phyloP scores from a whole-genome alignment of 2,113 vertebrate species.

The Aegotheles bennettii region DNA sequence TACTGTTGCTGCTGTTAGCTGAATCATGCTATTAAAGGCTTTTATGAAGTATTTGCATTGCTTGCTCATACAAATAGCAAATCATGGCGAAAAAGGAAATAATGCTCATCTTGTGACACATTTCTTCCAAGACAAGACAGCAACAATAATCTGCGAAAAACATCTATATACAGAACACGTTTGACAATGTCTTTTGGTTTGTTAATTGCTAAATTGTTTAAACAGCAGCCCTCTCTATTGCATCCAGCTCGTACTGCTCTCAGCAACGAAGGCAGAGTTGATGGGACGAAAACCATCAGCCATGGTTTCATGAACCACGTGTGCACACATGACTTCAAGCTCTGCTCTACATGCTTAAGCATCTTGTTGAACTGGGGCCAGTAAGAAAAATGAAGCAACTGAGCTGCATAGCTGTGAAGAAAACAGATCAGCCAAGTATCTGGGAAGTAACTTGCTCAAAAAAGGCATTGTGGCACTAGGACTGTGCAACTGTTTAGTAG shows the following conservation, averaged over 20 bases:
- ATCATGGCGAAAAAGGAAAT: background rate
- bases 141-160: background rate
- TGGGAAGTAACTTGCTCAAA: background rate
- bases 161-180: background rate
- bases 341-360: background rate
- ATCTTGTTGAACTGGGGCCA: background rate
- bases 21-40: conserved; percentile 41
- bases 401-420: background rate
- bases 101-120: background rate
- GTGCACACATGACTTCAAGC: background rate
- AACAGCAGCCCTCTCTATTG: background rate
- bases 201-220: conserved; percentile 8
- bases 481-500: background rate
- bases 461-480: background rate
- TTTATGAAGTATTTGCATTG: conserved; percentile 34
- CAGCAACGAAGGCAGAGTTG: background rate
- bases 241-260: background rate
- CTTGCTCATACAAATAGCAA: conserved; percentile 50
- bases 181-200: background rate
- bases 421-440: background rate
- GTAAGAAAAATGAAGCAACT: background rate
- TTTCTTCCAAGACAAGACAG: conserved; percentile 4
- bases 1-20: conserved; percentile 17
- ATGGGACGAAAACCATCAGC: background rate
- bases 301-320: background rate